Evolutionary conservation across 2,888 invertebrate species (phyloP).

Genomic region (Andrena bicolor): DNA sequence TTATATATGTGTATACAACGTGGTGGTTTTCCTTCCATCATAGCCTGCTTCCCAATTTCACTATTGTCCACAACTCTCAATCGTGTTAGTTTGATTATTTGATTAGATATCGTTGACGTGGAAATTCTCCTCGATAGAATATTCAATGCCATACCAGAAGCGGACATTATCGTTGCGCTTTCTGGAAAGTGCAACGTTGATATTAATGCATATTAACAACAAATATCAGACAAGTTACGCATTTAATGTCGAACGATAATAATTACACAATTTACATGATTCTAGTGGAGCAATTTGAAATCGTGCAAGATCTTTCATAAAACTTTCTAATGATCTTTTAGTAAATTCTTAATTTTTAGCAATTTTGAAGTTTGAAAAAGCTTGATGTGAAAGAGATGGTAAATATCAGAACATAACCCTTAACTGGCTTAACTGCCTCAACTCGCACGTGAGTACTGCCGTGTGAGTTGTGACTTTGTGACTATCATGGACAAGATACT

Average conservation of each 20-base stretch:
- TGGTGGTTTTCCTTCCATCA: conserved; percentile 97
- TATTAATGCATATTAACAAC: neutral
- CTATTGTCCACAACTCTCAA: conserved; percentile 98
- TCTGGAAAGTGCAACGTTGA: conserved; percentile 2
- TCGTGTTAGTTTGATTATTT: conserved; percentile 91
- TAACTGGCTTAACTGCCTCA: neutral
- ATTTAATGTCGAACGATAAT: neutral
- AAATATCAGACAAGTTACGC: neutral
- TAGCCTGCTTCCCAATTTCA: conserved; percentile 96
- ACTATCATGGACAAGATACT: conserved; percentile 65
- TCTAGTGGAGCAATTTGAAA: neutral
- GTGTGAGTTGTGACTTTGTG: neutral
- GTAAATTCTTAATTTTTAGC: neutral
- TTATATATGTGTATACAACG: conserved; percentile 97
- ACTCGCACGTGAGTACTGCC: neutral
- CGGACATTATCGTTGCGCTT: conserved; percentile 13
- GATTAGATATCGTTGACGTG: conserved; percentile 87
- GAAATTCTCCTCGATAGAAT: conserved; percentile 49
- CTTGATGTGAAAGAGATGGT: too few species aligned
- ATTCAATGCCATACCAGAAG: neutral
- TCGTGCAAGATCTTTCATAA: neutral
- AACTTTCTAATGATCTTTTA: neutral
- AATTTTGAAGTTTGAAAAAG: neutral
- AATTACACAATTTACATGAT: neutral
- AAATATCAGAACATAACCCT: conserved; percentile 43